Base-by-base conservation (phyloP, 2,797 vertebrate species). In the Characodon lateralis region DNA sequence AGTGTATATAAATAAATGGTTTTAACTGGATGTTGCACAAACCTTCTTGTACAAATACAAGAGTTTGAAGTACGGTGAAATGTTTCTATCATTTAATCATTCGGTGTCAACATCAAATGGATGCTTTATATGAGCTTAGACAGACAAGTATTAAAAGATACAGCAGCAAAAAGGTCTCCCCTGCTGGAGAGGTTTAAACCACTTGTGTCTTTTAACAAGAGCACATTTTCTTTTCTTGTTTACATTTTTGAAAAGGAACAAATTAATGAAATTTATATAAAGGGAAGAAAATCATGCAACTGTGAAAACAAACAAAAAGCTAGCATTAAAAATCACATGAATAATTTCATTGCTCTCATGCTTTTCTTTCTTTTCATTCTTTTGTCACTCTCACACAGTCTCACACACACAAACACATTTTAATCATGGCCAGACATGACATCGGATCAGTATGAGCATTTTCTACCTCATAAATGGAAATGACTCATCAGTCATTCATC, bases 401-500 rank as follows among this genome's bases (percentile, higher is more conserved):
- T 83, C 78, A 66, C 68, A 73, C 72, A 83, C 80, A 80, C 78
- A 91, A 89, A 87, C 82, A 82, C 83, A 76, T 89, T 89, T 91
- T 86, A 88, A 77, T 91, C 88, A 88, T 28, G 41, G 63, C 66
- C 74, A 82, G 81, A 85, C 85, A 87, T 91, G 91, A 89, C 87
- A 88, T 88, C 79, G 79, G 88, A 91, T 92, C 91, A 88, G 89
- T 75, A 74, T 83, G 84, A 90, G 89, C 74, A 80, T 90, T 87
- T 84, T 88, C 77, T 83, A 74, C 86, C 90, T 89, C 86, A 89
- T 93, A 88, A 91, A 93, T 90, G 92, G 87, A 92, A 91, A 93
- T 92, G 82, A 93, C 80, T 92, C 88, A 85, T 92, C 85, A 87
- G 89, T 85, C 90, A 92, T 93, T 93, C 89, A 90, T 87, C 88